Conservation (phyloP, 1,140 invertebrate genomes). For the Lepeophtheirus salmonis region DNA sequence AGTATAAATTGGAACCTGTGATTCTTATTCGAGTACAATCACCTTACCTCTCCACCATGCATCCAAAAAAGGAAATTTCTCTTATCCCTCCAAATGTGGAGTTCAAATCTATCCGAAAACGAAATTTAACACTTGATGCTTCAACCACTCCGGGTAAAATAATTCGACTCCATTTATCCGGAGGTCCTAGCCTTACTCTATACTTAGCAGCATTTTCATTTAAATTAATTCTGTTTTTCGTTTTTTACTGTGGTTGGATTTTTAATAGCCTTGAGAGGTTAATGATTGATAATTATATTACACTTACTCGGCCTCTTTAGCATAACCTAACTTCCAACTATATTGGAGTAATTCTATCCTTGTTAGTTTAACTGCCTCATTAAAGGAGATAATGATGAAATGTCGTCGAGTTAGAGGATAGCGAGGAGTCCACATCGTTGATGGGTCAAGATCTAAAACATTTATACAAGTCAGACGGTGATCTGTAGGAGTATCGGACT, state of each 20-base stretch:
- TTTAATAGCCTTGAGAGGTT: too few species aligned
- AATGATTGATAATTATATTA: too few species aligned
- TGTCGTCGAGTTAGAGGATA: not conserved
- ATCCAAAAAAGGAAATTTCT: not conserved
- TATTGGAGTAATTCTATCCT: not conserved
- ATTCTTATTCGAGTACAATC: too few species aligned
- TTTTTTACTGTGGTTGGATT: too few species aligned
- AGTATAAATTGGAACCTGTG: too few species aligned
- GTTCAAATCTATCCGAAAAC: too few species aligned
- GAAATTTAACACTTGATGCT: not conserved
- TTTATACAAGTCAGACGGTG: not conserved
- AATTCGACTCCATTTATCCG: not conserved
- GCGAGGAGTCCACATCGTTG: not conserved
- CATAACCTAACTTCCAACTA: not conserved
- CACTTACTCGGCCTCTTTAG: not conserved
- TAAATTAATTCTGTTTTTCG: too few species aligned
- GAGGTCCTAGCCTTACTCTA: not conserved
- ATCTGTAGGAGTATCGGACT: not conserved
- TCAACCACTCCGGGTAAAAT: not conserved
- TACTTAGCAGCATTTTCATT: too few species aligned
- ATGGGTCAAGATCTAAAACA: not conserved
- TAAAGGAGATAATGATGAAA: not conserved
- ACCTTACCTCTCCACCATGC: too few species aligned
- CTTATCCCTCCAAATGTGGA: not conserved
- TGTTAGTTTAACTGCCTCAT: not conserved